These are phyloP conservation scores for Drosophila tropicalis DNA, from an alignment of 1,140 invertebrate species.

Conservation along the genomic window DNA sequence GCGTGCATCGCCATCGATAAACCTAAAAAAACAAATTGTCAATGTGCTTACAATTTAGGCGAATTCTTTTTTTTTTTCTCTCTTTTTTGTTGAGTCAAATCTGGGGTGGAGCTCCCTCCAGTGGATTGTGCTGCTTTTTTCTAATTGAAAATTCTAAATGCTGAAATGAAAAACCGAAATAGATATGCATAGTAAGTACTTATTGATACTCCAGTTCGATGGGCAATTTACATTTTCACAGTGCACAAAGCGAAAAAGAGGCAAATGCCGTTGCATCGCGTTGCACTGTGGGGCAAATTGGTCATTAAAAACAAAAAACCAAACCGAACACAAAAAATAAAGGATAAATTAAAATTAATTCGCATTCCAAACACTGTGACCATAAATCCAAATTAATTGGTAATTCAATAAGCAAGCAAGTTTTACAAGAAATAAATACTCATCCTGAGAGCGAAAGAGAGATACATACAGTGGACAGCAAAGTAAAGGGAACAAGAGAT, in stretches of 20 bases:
- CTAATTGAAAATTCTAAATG: conserved; percentile 43
- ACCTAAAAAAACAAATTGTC: conserved; percentile 31
- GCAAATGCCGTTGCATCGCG: conserved; percentile 48
- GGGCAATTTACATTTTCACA: conserved; percentile 58
- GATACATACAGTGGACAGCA: background rate
- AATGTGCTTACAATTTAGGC: conserved; percentile 5
- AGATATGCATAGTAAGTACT: conserved; percentile 28
- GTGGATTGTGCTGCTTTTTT: no score
- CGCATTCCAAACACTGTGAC: background rate
- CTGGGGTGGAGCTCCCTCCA: background rate
- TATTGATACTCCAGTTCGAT: conserved; percentile 59
- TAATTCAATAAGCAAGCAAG: background rate
- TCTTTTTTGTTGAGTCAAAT: no score
- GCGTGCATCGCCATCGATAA: conserved; percentile 47
- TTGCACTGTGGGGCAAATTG: conserved; percentile 18
- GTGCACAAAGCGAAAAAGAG: conserved; percentile 6
- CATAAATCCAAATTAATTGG: conserved; percentile 8
- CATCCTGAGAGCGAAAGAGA: background rate
- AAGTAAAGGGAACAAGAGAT: background rate
- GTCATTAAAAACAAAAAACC: background rate
- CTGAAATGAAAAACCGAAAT: conserved; percentile 28
- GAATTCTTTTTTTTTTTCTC: no score
- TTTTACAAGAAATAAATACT: background rate
- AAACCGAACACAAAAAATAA: no score
- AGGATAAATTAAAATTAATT: no score